Evolutionary conservation across 2,113 vertebrate species (phyloP).

Genomic region (Riparia riparia): DNA sequence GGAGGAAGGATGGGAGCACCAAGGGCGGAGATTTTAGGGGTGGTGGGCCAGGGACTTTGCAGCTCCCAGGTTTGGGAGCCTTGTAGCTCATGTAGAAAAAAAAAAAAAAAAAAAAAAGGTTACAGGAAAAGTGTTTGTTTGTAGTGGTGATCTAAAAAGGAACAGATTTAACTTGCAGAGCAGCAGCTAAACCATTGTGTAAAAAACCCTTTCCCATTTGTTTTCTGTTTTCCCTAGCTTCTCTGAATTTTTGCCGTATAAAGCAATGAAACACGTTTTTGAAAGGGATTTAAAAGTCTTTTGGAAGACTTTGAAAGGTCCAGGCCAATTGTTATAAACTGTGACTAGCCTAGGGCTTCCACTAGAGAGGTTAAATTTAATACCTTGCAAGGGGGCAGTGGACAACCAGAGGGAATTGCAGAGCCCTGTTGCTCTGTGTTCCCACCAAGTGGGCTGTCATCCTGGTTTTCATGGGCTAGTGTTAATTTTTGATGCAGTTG

Average conservation of each 20-base stretch:
- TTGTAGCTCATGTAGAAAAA: not conserved
- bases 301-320: not conserved
- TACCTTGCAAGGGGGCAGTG: not conserved
- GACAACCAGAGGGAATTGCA: not conserved
- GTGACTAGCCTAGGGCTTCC: not conserved
- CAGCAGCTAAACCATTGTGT: not conserved
- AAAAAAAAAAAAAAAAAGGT: not conserved
- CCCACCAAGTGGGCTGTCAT: not conserved
- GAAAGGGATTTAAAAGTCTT: not conserved
- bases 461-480: not conserved
- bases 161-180: not conserved
- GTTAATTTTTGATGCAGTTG: not conserved
- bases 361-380: not conserved
- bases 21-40: not conserved
- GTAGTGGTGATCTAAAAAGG: not conserved
- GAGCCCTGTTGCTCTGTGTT: not conserved
- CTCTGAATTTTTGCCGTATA: not conserved
- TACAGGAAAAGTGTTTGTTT: not conserved
- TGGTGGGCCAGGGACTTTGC: not conserved
- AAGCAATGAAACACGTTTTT: not conserved
- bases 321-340: not conserved
- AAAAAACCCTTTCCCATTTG: not conserved
- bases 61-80: not conserved
- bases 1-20: not conserved
- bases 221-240: not conserved